These are phyloP conservation scores for Patella depressa DNA, from an alignment of 2,888 invertebrate genomes.

Conservation along the genomic window DNA sequence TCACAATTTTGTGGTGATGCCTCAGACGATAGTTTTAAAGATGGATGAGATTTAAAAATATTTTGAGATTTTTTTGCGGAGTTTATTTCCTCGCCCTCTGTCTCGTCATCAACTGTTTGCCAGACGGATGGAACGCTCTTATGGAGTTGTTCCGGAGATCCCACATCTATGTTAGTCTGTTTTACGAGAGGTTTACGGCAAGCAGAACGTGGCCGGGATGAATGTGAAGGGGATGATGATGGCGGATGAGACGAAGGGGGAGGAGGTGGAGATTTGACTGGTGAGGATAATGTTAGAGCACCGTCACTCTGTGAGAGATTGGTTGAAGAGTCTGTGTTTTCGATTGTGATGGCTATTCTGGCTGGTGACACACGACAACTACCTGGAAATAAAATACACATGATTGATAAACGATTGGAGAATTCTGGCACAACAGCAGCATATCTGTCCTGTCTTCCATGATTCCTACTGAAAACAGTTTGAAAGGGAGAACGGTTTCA, in stretches of 20 bases:
- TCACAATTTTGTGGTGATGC: background rate
- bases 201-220: slow-evolving; percentile 17
- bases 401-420: too few relatives aligned
- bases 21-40: slow-evolving; percentile 24
- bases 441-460: too few relatives aligned
- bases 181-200: slow-evolving; percentile 38
- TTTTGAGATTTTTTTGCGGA: slow-evolving; percentile 4
- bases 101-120: slow-evolving; percentile 31
- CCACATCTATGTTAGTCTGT: slow-evolving; percentile 42
- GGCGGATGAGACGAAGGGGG: slow-evolving; percentile 1
- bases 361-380: slow-evolving; percentile 22
- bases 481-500: too few relatives aligned
- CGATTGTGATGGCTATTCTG: slow-evolving; percentile 30
- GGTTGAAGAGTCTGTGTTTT: slow-evolving; percentile 18
- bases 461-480: too few relatives aligned
- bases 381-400: too few relatives aligned
- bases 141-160: slow-evolving; percentile 21
- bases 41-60: slow-evolving; percentile 41
- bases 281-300: background rate
- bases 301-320: background rate
- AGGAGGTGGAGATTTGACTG: slow-evolving; percentile 13
- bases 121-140: slow-evolving; percentile 35
- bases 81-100: slow-evolving; percentile 4
- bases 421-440: too few relatives aligned
- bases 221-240: background rate